Conservation (phyloP, 2,113 vertebrate species). For the Podarcis raffonei region DNA sequence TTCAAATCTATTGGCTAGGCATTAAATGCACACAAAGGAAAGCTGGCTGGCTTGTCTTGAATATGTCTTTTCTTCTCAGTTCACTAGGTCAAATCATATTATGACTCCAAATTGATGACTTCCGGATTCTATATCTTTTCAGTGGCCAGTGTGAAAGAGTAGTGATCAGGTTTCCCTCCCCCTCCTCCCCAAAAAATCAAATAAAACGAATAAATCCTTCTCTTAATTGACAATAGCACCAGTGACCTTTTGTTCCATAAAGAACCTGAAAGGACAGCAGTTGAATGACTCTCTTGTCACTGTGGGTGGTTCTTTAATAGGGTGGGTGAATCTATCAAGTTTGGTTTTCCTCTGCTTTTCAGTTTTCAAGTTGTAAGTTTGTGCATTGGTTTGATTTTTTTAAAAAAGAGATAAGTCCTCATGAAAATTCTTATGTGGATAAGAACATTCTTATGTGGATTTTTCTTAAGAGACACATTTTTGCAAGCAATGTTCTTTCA, state of each 20-base stretch:
- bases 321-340: too few relatives aligned
- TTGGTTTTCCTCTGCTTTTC: too few relatives aligned
- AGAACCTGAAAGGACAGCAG: background rate
- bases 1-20: background rate
- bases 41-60: background rate
- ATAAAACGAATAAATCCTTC: rapidly evolving
- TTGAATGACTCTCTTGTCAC: background rate
- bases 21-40: background rate
- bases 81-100: constrained; percentile 29
- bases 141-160: constrained; percentile 12
- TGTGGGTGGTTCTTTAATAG: background rate
- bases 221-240: constrained; percentile 14
- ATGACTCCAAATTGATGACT: constrained; percentile 9
- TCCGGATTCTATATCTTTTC: constrained; percentile 37
- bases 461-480: too few relatives aligned
- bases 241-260: background rate
- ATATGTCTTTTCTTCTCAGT: constrained; percentile 22
- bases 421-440: too few relatives aligned
- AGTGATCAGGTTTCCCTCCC: background rate
- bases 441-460: too few relatives aligned
- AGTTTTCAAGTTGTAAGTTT: too few relatives aligned
- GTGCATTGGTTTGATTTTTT: too few relatives aligned
- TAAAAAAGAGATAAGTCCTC: too few relatives aligned
- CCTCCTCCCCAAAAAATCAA: constrained; percentile 14
- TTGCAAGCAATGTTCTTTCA: too few relatives aligned